Evolutionary conservation across 2,797 vertebrate species (phyloP), one percentile per base, ranked within the genome.

Genomic region (Anguilla megastoma): DNA sequence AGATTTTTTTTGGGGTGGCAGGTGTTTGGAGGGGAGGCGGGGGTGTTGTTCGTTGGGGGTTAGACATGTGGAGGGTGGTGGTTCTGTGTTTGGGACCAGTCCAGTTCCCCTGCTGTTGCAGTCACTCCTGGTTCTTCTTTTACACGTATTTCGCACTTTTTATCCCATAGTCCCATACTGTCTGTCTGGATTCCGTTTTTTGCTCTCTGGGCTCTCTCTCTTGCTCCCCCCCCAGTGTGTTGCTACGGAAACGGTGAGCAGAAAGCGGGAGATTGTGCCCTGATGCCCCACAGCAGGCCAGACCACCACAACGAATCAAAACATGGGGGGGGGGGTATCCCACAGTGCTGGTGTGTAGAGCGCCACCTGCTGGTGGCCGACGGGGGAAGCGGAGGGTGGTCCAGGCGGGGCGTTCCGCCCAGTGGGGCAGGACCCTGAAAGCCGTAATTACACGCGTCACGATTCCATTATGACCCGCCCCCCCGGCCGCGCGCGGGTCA

Each of bases 401-500:
- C 18, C 45, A 16, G 33, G 71, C 10, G 1, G 7, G 7, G 2
- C 1, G 36, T 27, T 1, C 27, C 66, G 7, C n/a, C 8, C 71
- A 14, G 30, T 76, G 90, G 92, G 94, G 93, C 91, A 84, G 92
- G 92, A 93, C 92, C 94, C 93, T 94, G 93, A 93, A 91, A 63
- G 91, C 86, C 89, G 85, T 95, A 96, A 96, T 96, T 95, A 97
- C 93, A 92, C 94, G 48, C 90, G 90, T 92, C 89, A 95, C 96
- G 96, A 96, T 96, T 96, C 96, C 95, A 97, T 96, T 96, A 96
- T 84, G n/a, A 56, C 45, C 60, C 86, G 3, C 24, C 48, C 12
- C 56, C 54, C 54, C 10, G 30, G 4, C 6, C 50, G 60, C 45
- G 6, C 30, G 74, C 8, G 74, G 12, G 14, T 3, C 14, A 8